Conservation (phyloP, 2,113 vertebrate genomes). For the Numenius arquata region DNA sequence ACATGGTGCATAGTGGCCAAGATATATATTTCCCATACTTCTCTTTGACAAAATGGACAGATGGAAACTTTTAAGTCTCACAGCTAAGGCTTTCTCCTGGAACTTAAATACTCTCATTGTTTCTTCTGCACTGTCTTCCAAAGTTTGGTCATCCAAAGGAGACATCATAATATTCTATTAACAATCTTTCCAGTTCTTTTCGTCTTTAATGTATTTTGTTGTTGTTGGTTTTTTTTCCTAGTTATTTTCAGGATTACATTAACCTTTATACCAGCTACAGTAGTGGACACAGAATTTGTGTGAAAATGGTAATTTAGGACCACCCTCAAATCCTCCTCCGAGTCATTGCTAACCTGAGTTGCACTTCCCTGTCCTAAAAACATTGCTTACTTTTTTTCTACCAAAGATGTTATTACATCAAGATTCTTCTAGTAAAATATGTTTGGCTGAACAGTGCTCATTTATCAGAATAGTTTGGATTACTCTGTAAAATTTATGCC, state of each 20-base stretch:
- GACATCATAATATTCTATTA: neutral
- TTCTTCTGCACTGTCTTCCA: neutral
- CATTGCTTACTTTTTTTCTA: neutral
- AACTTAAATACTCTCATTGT: neutral
- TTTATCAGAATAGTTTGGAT: neutral
- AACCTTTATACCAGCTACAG: neutral
- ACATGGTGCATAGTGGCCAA: neutral
- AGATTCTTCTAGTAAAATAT: neutral
- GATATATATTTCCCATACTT: neutral
- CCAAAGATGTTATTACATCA: neutral
- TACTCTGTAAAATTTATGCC: neutral
- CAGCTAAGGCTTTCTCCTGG: neutral
- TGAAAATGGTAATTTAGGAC: neutral
- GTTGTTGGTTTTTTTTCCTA: neutral
- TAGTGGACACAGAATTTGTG: neutral
- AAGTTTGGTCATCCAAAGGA: neutral
- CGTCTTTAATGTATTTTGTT: neutral
- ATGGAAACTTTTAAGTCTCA: neutral
- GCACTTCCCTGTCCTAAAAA: neutral
- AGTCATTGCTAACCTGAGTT: neutral
- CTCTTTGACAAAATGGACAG: neutral
- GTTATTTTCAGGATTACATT: neutral
- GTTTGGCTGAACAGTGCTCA: neutral
- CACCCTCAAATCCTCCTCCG: neutral
- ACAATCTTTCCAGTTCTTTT: neutral